A percentile compares a stretch with the other conserved stretches of the same genome.
Evolutionary conservation across 2,113 vertebrate genomes (phyloP).

Genomic region (Hassar affinis): DNA sequence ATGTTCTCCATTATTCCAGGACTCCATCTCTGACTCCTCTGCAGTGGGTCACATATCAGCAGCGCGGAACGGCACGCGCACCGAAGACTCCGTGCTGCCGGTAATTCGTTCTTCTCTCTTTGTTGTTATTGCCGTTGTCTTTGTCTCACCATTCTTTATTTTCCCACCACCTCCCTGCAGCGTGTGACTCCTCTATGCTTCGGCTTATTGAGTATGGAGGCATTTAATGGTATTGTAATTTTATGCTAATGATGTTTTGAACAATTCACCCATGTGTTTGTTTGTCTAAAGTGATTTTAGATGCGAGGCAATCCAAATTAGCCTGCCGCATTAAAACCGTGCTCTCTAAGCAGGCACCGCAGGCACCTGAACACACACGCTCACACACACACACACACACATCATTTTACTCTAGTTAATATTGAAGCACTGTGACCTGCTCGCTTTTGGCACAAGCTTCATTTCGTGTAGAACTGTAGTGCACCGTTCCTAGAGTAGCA

Average conservation of each 20-base stretch:
- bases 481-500: not conserved
- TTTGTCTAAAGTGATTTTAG: conserved; percentile 49
- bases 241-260: conserved; percentile 49
- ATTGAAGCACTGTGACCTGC: conserved; percentile 12
- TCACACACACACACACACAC: not conserved
- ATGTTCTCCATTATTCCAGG: conserved; percentile 58
- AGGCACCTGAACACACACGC: conserved; percentile 12
- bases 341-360: not conserved
- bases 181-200: conserved; percentile 13
- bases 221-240: conserved; percentile 48
- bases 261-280: conserved; percentile 49
- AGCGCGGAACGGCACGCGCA: conserved; percentile 66
- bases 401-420: not conserved
- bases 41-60: conserved; percentile 63
- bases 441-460: conserved; percentile 1
- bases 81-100: conserved; percentile 71
- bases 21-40: conserved; percentile 56
- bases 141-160: conserved; percentile 14
- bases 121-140: not conserved
- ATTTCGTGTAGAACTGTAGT: not conserved
- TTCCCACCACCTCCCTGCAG: conserved; percentile 19
- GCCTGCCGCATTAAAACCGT: conserved; percentile 10
- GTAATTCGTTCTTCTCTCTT: conserved; percentile 57
- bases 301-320: conserved; percentile 44
- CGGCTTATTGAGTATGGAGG: conserved; percentile 41